Base-by-base conservation (phyloP, 2,888 invertebrate species). In the Pollenia amentaria region DNA sequence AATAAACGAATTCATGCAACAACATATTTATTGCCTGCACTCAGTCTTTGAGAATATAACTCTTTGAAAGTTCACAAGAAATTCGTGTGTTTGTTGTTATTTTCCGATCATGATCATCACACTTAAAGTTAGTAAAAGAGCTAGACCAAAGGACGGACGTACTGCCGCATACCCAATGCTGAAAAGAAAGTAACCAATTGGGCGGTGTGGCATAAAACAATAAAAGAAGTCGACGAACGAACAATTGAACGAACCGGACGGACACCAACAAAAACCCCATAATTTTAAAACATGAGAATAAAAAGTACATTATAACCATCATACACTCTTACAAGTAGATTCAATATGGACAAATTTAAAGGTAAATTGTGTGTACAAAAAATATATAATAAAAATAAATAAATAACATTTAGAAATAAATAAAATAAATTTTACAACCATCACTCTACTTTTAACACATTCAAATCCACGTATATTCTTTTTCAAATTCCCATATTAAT, bases 331-430 rank as follows among this genome's bases (percentile, higher is more conserved):
- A 38, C 18, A 2, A 65, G 44, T n/a, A 44, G 9, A 16, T 55
- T 7, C 29, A 51, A 29, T 62, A 40, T 44, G 42, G 21, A 51
- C 70, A 62, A 42, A 70, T 79, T 57, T 57, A 14, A 65, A 55
- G 12, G 40, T 40, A 62, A n/a, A 9, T 16, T 62, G n/a, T 16
- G n/a, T 10, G 9, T n/a, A 40, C 21, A 10, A 53, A 72, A 42
- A 70, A n/a, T n/a, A 12, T 14, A 51, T 14, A 75, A 65, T 48
- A 78, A 62, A 79, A 75, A 53, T 51, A 73, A 81, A 86, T 79
- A 86, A 86, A 83, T 83, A 86, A 82, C 75, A 70, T 82, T 86
- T 86, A 79, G 83, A 86, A 86, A 70, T 79, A 83, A 86, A 79
- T 86, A 72, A 83, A 76, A 79, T 79, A 76, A 86, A 83, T 83